A percentile compares a stretch with the other conserved stretches of the same genome.
Evolutionary conservation across 2,113 vertebrate genomes (phyloP).

Genomic region (Cavia aperea): DNA sequence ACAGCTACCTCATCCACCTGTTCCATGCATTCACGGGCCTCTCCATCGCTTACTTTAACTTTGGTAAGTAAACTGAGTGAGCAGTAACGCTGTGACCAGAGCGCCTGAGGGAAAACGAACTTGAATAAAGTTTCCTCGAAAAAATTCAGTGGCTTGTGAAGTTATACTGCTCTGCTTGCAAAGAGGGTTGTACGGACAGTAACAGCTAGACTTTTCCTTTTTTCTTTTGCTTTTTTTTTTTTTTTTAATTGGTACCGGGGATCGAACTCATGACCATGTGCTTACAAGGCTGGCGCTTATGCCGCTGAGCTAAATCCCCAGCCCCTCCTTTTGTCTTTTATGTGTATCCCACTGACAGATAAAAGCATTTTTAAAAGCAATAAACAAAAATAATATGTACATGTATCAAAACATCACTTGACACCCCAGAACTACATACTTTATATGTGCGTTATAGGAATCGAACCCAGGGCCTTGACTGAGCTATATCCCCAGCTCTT

Average conservation of each 20-base stretch:
- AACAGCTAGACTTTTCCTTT: neutral
- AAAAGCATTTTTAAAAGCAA: neutral
- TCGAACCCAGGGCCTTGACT: neutral
- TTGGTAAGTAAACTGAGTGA: constrained; percentile 83
- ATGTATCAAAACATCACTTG: neutral
- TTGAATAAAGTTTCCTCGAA: neutral
- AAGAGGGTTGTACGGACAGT: neutral
- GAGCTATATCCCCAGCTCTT: neutral
- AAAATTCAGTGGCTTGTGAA: neutral
- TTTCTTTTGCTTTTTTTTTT: neutral
- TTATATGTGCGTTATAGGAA: neutral
- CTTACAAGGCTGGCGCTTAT: too few species aligned
- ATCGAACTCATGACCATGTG: too few species aligned
- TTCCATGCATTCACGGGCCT: constrained; percentile 90
- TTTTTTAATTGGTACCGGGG: too few species aligned
- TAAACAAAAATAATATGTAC: neutral
- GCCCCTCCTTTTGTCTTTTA: neutral
- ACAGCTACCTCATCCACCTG: constrained; percentile 87
- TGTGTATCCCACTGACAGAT: neutral
- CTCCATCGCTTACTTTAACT: constrained; percentile 94
- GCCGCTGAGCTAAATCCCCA: too few species aligned
- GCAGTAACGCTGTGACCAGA: neutral
- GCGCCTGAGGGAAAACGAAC: neutral
- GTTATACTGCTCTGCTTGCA: neutral
- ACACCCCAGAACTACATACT: neutral